Conservation (phyloP, 2,797 vertebrate genomes). For the Mionectes olivaceus region DNA sequence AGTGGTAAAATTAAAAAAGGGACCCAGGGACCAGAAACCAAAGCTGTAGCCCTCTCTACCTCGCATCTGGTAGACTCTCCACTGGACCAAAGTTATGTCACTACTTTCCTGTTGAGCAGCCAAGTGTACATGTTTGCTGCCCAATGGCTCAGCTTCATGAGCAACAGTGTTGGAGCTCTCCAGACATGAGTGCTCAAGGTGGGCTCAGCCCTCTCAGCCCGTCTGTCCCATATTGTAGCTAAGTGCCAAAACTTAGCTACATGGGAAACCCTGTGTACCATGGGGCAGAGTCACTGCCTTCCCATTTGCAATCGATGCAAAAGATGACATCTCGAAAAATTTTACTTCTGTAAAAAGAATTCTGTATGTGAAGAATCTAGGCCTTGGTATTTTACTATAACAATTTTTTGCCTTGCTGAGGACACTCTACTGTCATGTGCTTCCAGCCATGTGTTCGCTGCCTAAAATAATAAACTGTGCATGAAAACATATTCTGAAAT, state of each 20-base stretch:
- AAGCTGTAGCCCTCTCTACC: background rate
- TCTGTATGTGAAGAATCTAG: background rate
- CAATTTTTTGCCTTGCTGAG: background rate
- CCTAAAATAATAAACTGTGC: background rate
- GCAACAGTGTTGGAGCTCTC: background rate
- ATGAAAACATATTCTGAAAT: background rate
- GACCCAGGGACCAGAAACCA: background rate
- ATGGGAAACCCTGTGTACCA: background rate
- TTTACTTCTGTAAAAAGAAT: background rate
- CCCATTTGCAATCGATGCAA: background rate
- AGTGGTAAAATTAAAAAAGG: background rate
- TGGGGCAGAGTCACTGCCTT: background rate
- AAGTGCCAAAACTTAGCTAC: background rate
- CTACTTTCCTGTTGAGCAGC: background rate
- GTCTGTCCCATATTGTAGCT: background rate
- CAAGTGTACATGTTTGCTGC: background rate
- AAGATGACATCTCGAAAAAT: background rate
- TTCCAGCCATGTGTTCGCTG: background rate
- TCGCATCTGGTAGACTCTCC: background rate
- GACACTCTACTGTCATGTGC: background rate
- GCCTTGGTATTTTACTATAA: background rate
- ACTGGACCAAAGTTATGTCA: background rate
- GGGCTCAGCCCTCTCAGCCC: background rate
- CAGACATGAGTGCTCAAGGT: fast-evolving
- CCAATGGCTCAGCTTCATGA: background rate